Evolutionary conservation across 2,888 invertebrate species (phyloP).

Genomic region (Nomada fucata): DNA sequence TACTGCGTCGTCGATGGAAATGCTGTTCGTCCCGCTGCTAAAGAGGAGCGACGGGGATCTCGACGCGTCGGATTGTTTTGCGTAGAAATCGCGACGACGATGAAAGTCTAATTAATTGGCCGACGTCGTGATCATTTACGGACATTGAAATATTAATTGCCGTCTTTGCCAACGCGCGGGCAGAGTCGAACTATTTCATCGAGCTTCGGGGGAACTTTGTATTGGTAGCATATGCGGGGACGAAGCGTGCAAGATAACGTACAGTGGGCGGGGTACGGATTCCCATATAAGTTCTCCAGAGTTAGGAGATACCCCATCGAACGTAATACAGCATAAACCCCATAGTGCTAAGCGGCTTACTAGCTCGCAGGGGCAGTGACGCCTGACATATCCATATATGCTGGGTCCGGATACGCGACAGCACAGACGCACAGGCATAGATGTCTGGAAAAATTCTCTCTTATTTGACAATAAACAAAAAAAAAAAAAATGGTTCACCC

Average conservation of each 20-base stretch:
- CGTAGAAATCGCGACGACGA: conserved; percentile 41
- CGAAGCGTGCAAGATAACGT: conserved; percentile 74
- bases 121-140: background rate
- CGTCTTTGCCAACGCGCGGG: background rate
- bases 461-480: background rate
- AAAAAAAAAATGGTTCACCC: no score
- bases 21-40: conserved; percentile 54
- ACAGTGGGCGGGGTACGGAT: conserved; percentile 72
- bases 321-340: conserved; percentile 81
- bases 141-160: background rate
- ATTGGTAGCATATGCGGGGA: conserved; percentile 74
- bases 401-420: conserved; percentile 49
- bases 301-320: conserved; percentile 81
- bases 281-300: conserved; percentile 75
- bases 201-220: conserved; percentile 27
- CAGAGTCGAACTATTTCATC: background rate
- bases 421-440: conserved; percentile 20
- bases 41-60: background rate
- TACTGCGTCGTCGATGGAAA: conserved; percentile 48
- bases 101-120: conserved; percentile 46
- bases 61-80: conserved; percentile 38
- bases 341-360: conserved; percentile 83
- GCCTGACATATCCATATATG: conserved; percentile 80
- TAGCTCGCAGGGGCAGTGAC: conserved; percentile 82
- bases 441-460: conserved; percentile 18